Evolutionary conservation across 2,888 invertebrate genomes (phyloP), one percentile per base, ranked within the genome.

Genomic region (Hemicrepidius hirtus): DNA sequence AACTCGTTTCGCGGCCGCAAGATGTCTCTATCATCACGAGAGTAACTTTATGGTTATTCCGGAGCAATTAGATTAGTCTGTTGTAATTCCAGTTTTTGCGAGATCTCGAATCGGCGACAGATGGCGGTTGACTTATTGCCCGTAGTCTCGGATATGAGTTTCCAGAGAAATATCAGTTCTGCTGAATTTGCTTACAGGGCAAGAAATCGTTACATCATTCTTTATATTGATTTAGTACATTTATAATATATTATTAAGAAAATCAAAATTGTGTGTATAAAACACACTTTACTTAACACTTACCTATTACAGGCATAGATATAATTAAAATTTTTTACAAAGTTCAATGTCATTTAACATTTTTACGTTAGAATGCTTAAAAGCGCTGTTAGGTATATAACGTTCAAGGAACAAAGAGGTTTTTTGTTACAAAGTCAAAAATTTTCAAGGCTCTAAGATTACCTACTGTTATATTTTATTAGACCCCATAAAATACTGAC

Each of bases 1-100:
- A 85, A 85, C 85, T 84, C 83, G 85, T 86, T 86, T 80, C 79
- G 81, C 82, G 83, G 82, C 85, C 86, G 82, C 85, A 86, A 85
- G 86, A 86, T 86, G 86, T 86, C 86, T 86, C 85, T 85, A 86
- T 86, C 84, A 83, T 82, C 85, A 82, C 80, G 83, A 82, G 84
- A 83, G 84, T 83, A 81, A 82, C 84, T 85, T 85, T 86, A 85
- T 85, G 85, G 85, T 84, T 85, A 85, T 86, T 85, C 82, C 83
- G 80, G 81, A 81, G 85, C 86, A 86, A 86, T 86, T 86, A 86
- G 85, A 85, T 85, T 85, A 84, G 84, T 83, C 85, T 82, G 84
- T 84, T 82, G 84, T 84, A 84, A 84, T 84, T 85, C 85, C 82
- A 82, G 84, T 85, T 85, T 85, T 85, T 85, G 84, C 79, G 73